Base-by-base conservation (phyloP, 2,888 invertebrate species). In the Euclidia mi region DNA sequence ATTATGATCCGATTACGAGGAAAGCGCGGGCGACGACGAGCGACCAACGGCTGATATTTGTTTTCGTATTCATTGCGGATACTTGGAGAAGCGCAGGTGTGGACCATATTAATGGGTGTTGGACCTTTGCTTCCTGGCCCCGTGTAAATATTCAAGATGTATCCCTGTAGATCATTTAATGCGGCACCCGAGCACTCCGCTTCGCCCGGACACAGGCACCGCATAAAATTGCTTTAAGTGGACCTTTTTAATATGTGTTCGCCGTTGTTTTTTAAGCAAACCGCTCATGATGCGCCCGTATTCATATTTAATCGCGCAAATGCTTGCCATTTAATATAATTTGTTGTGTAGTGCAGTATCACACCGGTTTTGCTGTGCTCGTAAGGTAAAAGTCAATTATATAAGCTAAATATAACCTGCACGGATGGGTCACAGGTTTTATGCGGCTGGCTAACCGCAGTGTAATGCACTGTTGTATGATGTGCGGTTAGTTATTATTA, bases 141-240 rank as follows among this genome's bases (percentile, higher is more conserved):
- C 64, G 66, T 65, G 74, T 84, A 82, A 85, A 88, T 87, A 86
- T 87, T 86, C 81, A 82, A 85, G 78, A 81, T 80, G 79, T 78
- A 79, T 85, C 81, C 82, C 74, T 80, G 74, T n/a, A 79, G 82
- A 79, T 82, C 80, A 83, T 86, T 85, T 84, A 79, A 71, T 65
- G 45, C 41, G 53, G 49, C 49, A 41, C 38, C 51, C 17, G 70
- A 74, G 48, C 56, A 51, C 44, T 45, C 51, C 48, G n/a, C n/a
- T n/a, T n/a, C n/a, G n/a, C n/a, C n/a, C 63, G 60, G 63, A 58
- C 49, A 75, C 82, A 79, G 74, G 64, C 64, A 53, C 74, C 78
- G 81, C 78, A 82, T 87, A 79, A 81, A 82, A 82, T 85, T 65
- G 76, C 46, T 60, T 76, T 72, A 75, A 81, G 61, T 67, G 65